These are phyloP conservation scores for Pyrochroa serraticornis DNA, from an alignment of 2,888 invertebrate genomes.

Conservation along the genomic window DNA sequence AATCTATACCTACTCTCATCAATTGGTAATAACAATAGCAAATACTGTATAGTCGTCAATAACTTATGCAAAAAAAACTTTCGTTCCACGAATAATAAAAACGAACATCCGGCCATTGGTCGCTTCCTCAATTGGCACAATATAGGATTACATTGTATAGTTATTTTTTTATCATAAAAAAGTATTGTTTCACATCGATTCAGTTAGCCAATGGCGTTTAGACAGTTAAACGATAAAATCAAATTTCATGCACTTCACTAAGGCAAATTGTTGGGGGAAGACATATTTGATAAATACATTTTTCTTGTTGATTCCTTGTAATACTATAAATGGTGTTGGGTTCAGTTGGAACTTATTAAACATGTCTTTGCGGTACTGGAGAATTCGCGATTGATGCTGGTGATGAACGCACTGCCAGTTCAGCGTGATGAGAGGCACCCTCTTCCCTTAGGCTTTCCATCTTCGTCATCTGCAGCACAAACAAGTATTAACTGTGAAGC, in stretches of 20 bases:
- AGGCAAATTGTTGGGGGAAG: conserved; percentile 46
- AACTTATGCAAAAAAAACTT: conserved; percentile 37
- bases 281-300: conserved; percentile 34
- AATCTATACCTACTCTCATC: conserved; percentile 37
- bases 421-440: conserved; percentile 68
- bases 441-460: conserved; percentile 67
- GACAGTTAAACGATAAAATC: conserved; percentile 10
- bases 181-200: conserved; percentile 5
- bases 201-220: conserved; percentile 17
- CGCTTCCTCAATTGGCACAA: conserved; percentile 27
- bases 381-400: conserved; percentile 50
- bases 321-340: conserved; percentile 18
- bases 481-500: background rate
- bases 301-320: conserved; percentile 6
- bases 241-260: conserved; percentile 40
- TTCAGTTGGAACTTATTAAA: conserved; percentile 35
- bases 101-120: conserved; percentile 13
- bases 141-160: too few relatives aligned
- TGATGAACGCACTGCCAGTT: conserved; percentile 52
- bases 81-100: conserved; percentile 16
- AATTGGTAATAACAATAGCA: conserved; percentile 41
- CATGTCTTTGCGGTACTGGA: conserved; percentile 47
- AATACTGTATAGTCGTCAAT: conserved; percentile 39
- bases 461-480: conserved; percentile 63
- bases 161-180: conserved; percentile 6